Evolutionary conservation across 2,797 vertebrate species (phyloP).

Genomic region (Sebastes diaconus): DNA sequence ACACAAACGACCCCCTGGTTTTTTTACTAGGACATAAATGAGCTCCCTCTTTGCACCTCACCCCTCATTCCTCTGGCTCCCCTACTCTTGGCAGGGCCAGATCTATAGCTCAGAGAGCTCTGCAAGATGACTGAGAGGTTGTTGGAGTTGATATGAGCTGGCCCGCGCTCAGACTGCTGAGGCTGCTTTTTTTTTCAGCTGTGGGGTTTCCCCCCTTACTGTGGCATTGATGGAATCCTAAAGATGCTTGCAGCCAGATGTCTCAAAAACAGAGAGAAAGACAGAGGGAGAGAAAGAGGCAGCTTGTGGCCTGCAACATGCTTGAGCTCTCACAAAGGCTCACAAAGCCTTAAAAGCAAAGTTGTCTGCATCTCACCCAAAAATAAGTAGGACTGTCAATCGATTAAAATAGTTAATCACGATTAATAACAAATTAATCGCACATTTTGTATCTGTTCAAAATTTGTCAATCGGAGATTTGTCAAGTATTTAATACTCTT

Average conservation of each 20-base stretch:
- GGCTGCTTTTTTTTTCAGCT: constrained; percentile 69
- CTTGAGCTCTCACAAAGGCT: constrained; percentile 10
- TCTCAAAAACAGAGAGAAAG: constrained; percentile 49
- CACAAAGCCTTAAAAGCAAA: constrained; percentile 19
- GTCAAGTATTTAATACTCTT: too few relatives aligned
- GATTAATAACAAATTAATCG: too few relatives aligned
- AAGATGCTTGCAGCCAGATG: constrained; percentile 74
- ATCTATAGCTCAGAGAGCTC: constrained; percentile 41
- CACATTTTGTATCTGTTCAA: too few relatives aligned
- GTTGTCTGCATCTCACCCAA: neutral
- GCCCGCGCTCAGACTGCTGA: constrained; percentile 61
- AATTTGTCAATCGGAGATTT: too few relatives aligned
- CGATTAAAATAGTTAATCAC: too few relatives aligned
- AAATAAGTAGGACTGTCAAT: neutral
- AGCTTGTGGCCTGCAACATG: constrained; percentile 20
- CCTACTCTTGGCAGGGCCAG: constrained; percentile 40
- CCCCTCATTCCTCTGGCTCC: constrained; percentile 47
- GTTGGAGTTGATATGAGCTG: constrained; percentile 55
- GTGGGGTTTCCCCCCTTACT: constrained; percentile 67
- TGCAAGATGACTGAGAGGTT: constrained; percentile 52
- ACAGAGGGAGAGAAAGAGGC: constrained; percentile 16
- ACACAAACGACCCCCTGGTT: constrained; percentile 6
- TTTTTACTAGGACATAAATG: constrained; percentile 40
- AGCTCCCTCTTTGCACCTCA: constrained; percentile 49
- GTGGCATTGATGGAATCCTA: constrained; percentile 75